These are phyloP conservation scores for Bufo gargarizans DNA, from an alignment of 2,113 vertebrate species.

Conservation along the genomic window DNA sequence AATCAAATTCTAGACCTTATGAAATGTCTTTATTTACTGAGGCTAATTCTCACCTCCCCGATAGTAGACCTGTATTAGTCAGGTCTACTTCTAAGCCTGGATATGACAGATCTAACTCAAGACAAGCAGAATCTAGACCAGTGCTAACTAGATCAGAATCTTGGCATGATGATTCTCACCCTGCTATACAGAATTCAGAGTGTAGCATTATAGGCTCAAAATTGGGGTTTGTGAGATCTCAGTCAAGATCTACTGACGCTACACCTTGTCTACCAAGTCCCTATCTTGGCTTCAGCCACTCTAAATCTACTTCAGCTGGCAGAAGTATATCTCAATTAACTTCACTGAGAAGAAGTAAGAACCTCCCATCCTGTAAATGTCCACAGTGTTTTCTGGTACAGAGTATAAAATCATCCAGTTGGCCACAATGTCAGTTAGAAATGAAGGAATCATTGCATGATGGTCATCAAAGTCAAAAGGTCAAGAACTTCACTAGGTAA, in stretches of 20 bases:
- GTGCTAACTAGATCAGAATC: background rate
- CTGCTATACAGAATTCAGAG: background rate
- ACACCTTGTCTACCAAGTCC: background rate
- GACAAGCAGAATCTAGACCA: background rate
- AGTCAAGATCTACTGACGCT: conserved; percentile 6
- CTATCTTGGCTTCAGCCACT: background rate
- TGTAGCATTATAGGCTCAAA: background rate
- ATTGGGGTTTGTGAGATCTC: background rate
- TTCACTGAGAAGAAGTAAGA: conserved; percentile 20
- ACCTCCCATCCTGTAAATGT: conserved; percentile 31
- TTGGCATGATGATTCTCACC: background rate
- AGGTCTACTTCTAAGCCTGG: background rate
- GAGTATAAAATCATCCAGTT: conserved; percentile 46
- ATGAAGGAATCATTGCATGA: background rate
- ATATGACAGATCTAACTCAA: background rate
- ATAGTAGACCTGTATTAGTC: background rate
- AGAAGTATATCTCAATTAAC: conserved; percentile 18
- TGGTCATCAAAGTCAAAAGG: background rate
- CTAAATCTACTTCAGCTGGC: background rate
- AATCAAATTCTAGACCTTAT: conserved; percentile 8
- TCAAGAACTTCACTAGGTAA: conserved; percentile 24
- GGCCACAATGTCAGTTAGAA: background rate
- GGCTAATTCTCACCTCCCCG: background rate
- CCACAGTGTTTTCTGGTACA: conserved; percentile 43
- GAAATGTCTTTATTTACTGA: background rate